Conservation (phyloP, 2,797 vertebrate species). For the Microtus agrestis region DNA sequence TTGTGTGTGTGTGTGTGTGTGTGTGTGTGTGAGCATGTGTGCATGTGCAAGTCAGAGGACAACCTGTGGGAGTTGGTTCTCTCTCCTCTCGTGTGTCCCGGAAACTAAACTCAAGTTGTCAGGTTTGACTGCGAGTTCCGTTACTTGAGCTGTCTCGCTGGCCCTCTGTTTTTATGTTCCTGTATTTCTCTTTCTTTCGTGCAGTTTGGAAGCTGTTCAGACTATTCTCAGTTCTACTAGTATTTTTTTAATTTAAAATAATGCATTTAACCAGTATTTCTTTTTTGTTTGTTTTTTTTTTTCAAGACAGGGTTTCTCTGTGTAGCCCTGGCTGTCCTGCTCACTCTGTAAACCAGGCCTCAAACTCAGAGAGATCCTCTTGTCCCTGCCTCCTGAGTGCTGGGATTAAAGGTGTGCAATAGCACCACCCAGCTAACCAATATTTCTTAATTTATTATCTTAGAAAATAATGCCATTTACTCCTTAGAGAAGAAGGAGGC, state of each 20-base stretch:
- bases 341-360: too few species aligned
- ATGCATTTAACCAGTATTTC: constrained; percentile 1
- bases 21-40: neutral
- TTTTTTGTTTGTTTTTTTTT: neutral
- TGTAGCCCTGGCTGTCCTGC: neutral
- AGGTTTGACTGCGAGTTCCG: neutral
- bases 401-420: neutral
- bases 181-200: constrained; percentile 9
- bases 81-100: neutral
- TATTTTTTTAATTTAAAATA: constrained; percentile 48
- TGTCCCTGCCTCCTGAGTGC: neutral
- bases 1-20: neutral
- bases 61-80: neutral
- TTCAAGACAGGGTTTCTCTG: neutral
- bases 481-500: constrained; percentile 26
- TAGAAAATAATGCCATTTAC: neutral
- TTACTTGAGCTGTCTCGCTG: neutral
- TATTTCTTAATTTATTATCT: constrained; percentile 41
- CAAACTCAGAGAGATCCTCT: neutral
- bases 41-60: neutral
- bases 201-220: constrained; percentile 18
- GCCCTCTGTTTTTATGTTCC: constrained; percentile 10
- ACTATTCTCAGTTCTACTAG: constrained; percentile 48
- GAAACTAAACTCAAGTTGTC: neutral
- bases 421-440: neutral